Percentiles rank a stretch among this genome's conserved stretches.
phyloP scores from a whole-genome alignment of 2,888 invertebrate genomes.

The Megastigmus dorsalis region DNA sequence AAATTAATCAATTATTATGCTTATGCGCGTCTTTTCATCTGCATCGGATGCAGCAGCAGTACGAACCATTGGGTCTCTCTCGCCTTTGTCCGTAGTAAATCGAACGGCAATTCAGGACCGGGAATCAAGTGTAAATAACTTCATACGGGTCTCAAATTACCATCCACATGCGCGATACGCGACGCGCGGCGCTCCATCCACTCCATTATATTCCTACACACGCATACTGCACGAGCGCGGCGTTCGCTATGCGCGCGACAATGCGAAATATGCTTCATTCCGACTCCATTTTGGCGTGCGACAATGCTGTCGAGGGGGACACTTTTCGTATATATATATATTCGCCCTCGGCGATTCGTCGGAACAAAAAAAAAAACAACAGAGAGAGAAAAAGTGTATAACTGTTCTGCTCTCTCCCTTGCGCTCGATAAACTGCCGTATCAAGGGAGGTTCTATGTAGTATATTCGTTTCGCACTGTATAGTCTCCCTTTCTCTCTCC shows the following conservation, averaged over 20 bases:
- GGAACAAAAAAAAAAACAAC: constrained; percentile 18
- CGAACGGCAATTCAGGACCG: constrained; percentile 42
- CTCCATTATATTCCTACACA: not conserved
- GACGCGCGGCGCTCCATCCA: not conserved
- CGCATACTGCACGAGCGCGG: not conserved
- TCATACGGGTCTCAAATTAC: constrained; percentile 48
- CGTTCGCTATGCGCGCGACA: no score
- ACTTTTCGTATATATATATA: no score
- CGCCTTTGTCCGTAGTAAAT: constrained; percentile 15
- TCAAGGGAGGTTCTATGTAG: constrained; percentile 24
- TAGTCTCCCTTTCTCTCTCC: not conserved
- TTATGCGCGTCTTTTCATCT: not conserved
- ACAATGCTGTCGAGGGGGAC: constrained; percentile 30
- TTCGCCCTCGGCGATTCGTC: constrained; percentile 25
- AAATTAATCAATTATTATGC: constrained; percentile 2
- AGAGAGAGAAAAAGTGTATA: constrained; percentile 9
- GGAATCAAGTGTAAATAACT: constrained; percentile 51
- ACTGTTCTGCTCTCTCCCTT: constrained; percentile 5
- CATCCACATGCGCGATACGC: not conserved
- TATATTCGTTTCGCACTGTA: not conserved
- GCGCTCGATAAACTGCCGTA: constrained; percentile 39
- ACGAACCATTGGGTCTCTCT: not conserved
- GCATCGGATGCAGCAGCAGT: not conserved
- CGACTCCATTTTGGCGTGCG: constrained; percentile 47
- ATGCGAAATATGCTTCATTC: constrained; percentile 10